These are phyloP conservation scores for Melanotus villosus DNA, from an alignment of 2,888 invertebrate species.

Conservation along the genomic window DNA sequence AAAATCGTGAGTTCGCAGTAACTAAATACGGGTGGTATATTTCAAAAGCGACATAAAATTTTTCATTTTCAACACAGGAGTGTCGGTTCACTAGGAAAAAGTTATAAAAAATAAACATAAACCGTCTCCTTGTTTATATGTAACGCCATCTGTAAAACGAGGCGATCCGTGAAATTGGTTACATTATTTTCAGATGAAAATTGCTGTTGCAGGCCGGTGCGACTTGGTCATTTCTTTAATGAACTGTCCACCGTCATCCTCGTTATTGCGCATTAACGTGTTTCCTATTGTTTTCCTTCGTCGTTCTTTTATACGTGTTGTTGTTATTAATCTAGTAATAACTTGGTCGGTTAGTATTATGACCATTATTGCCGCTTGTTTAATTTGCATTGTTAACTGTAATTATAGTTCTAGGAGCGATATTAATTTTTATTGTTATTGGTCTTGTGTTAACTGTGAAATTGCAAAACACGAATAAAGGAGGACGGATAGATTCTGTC, in stretches of 20 bases:
- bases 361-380: constrained; percentile 39
- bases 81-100: background rate
- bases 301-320: background rate
- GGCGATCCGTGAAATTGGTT: constrained; percentile 28
- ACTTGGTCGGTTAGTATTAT: background rate
- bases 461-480: background rate
- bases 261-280: constrained; percentile 6
- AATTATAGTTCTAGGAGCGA: constrained; percentile 5
- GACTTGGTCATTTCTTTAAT: constrained; percentile 38
- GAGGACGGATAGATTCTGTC: constrained; percentile 5
- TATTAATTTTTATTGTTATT: constrained; percentile 20
- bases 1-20: too few species aligned
- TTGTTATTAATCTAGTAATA: background rate
- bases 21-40: too few species aligned
- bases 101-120: constrained; percentile 21
- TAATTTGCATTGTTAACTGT: constrained; percentile 33
- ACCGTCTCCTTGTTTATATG: constrained; percentile 18
- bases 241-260: constrained; percentile 2
- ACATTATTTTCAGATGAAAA: constrained; percentile 27
- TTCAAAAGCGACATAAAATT: too few species aligned
- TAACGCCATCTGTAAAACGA: background rate
- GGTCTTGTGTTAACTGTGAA: background rate
- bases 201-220: constrained; percentile 17
- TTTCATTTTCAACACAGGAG: too few species aligned
- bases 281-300: constrained; percentile 5